Conservation (phyloP, 2,888 invertebrate species). For the Sisyra nigra region DNA sequence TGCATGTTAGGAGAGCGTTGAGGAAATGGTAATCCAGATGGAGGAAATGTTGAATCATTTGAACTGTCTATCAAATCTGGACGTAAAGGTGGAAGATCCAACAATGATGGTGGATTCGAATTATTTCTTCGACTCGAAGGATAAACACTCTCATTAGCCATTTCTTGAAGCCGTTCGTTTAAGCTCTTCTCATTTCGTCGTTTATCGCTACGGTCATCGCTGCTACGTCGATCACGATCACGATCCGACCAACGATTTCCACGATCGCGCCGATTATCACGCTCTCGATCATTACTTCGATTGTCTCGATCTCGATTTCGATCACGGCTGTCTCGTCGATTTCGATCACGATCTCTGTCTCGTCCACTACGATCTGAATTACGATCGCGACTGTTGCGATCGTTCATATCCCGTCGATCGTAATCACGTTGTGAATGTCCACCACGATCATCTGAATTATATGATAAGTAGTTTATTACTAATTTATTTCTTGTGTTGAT, state of each 20-base stretch:
- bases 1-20: not conserved
- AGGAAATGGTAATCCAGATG: not conserved
- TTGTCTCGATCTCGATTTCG: slow-evolving; percentile 16
- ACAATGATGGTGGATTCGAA: slow-evolving; percentile 3
- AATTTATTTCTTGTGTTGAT: no score
- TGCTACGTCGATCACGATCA: slow-evolving; percentile 12
- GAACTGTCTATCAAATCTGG: slow-evolving; percentile 4
- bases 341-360: slow-evolving; percentile 19
- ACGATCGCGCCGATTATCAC: slow-evolving; percentile 22
- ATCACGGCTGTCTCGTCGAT: slow-evolving; percentile 18
- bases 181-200: slow-evolving; percentile 19
- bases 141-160: slow-evolving; percentile 15
- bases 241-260: slow-evolving; percentile 10
- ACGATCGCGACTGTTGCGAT: slow-evolving; percentile 19
- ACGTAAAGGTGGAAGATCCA: slow-evolving; percentile 6
- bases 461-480: not conserved
- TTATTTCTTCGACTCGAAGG: not conserved
- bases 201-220: slow-evolving; percentile 10
- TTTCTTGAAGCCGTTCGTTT: slow-evolving; percentile 21
- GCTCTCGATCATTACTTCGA: slow-evolving; percentile 12
- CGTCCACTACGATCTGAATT: slow-evolving; percentile 13
- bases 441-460: slow-evolving; percentile 3
- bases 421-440: slow-evolving; percentile 14
- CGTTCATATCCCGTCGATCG: slow-evolving; percentile 21
- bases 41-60: not conserved